Evolutionary conservation across 2,113 vertebrate genomes (phyloP).

Genomic region (Fukomys damarensis): DNA sequence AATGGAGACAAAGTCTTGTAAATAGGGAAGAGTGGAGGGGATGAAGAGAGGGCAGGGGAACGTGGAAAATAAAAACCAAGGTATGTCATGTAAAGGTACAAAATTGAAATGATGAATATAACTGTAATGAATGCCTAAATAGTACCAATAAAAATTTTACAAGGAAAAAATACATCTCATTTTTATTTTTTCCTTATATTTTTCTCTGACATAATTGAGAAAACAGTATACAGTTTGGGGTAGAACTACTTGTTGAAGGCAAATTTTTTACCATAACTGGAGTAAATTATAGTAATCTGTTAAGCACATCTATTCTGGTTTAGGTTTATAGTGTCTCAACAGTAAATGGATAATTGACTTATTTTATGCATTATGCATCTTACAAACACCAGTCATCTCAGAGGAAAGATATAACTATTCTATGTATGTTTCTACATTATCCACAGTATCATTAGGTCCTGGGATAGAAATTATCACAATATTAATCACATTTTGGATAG

Average conservation of each 20-base stretch:
- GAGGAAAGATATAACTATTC: background rate
- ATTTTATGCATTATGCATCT: slow-evolving; percentile 26
- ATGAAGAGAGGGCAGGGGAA: too few species aligned
- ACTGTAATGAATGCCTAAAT: too few species aligned
- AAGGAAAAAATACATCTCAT: background rate
- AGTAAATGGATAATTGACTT: slow-evolving; percentile 37
- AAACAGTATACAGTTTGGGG: slow-evolving; percentile 8
- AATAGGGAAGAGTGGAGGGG: too few species aligned
- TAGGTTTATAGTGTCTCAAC: background rate
- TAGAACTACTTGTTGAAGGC: slow-evolving; percentile 25
- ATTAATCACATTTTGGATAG: background rate
- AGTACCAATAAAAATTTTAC: too few species aligned
- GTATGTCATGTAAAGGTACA: too few species aligned
- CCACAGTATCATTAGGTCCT: background rate
- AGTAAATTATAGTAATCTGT: slow-evolving; percentile 35
- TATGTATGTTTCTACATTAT: background rate
- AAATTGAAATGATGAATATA: too few species aligned
- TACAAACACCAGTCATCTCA: background rate
- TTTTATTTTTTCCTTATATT: slow-evolving; percentile 14
- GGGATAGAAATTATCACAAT: background rate
- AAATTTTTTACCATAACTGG: background rate
- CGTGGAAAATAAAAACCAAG: too few species aligned
- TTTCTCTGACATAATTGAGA: background rate
- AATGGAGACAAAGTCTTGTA: too few species aligned
- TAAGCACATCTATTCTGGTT: slow-evolving; percentile 32